phyloP scores from a whole-genome alignment of 2,113 vertebrate genomes.

The Pycnonotus jocosus region DNA sequence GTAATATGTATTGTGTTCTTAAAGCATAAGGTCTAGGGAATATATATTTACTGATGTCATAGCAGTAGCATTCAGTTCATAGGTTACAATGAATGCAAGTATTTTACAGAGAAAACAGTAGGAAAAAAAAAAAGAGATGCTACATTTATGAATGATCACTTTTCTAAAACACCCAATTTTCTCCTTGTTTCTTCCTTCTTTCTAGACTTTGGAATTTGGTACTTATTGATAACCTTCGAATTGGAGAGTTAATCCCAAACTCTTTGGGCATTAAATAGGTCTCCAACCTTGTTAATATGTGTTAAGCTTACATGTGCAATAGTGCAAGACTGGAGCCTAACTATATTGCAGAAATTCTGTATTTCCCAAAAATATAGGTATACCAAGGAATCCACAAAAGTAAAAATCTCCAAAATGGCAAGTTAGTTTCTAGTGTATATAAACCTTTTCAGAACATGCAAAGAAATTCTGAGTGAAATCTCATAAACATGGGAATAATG shows the following conservation, averaged over 20 bases:
- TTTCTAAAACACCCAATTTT: not conserved
- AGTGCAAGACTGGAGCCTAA: not conserved
- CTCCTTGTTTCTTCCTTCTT: not conserved
- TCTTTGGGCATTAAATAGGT: not conserved
- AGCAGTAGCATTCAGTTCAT: not conserved
- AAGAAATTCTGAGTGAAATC: not conserved
- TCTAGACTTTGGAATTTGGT: not conserved
- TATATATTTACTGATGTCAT: not conserved
- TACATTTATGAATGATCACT: not conserved
- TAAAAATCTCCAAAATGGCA: not conserved
- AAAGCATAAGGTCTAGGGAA: not conserved
- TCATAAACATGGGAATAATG: not conserved
- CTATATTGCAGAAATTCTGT: not conserved
- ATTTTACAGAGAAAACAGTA: not conserved
- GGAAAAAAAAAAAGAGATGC: not conserved
- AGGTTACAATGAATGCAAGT: not conserved
- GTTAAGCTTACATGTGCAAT: not conserved
- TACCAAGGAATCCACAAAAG: not conserved
- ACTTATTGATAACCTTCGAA: not conserved
- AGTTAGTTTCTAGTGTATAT: not conserved
- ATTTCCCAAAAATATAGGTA: not conserved
- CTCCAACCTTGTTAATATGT: not conserved
- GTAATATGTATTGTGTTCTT: not conserved
- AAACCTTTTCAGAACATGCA: not conserved
- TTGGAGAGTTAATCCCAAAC: not conserved